Percentiles rank a stretch among this genome's conserved stretches.
These are phyloP conservation scores for Acrocephalus kingi DNA, from an alignment of 2,113 vertebrate genomes.

Conservation along the genomic window DNA sequence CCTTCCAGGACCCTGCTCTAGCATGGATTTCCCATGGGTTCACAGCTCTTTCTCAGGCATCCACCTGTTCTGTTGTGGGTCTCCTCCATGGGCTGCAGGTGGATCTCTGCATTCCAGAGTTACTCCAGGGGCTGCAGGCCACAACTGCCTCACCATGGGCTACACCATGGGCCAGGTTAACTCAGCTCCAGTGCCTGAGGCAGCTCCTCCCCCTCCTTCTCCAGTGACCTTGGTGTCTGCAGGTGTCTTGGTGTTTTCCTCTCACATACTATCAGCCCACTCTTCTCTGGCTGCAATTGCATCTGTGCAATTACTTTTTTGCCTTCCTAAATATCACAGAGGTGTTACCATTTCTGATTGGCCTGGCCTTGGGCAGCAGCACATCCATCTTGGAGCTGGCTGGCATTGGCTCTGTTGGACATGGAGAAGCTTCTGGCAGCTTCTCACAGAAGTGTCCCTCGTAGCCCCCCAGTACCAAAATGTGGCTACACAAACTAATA, in stretches of 20 bases:
- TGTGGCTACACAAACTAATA: not conserved
- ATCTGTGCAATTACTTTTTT: not conserved
- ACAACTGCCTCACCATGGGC: not conserved
- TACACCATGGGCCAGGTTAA: too few relatives aligned
- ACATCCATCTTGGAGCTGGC: not conserved
- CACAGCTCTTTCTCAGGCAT: not conserved
- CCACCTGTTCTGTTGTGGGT: accelerated
- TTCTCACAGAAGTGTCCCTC: not conserved
- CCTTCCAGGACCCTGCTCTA: not conserved
- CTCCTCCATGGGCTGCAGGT: not conserved
- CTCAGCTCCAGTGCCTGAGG: not conserved
- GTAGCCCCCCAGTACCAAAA: not conserved
- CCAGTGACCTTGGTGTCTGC: not conserved
- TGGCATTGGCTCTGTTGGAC: not conserved
- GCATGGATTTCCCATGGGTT: not conserved
- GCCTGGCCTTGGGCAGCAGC: not conserved
- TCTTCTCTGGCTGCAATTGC: not conserved
- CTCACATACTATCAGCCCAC: not conserved
- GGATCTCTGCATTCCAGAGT: not conserved
- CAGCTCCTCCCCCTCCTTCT: not conserved
- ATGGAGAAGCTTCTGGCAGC: not conserved
- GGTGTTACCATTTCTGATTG: not conserved
- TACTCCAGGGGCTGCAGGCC: not conserved
- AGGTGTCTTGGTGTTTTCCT: not conserved
- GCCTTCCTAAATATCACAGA: not conserved